Evolutionary conservation across 2,113 vertebrate genomes (phyloP).

Genomic region (Arothron firmamentum): DNA sequence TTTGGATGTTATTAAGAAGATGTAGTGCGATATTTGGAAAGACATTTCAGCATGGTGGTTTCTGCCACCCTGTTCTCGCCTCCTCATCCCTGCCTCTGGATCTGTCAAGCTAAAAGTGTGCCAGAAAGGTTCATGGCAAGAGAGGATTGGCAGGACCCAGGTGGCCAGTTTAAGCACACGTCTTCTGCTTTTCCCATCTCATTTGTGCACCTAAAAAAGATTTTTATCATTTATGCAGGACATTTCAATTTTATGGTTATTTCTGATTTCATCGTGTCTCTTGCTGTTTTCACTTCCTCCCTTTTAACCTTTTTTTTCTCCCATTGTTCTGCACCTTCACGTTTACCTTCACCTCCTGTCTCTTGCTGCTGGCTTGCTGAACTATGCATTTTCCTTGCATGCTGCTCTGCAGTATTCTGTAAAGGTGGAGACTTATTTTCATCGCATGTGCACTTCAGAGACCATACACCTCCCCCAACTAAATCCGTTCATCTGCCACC

Average conservation of each 20-base stretch:
- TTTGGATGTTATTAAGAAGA: too few species aligned
- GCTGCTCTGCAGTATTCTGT: conserved; percentile 52
- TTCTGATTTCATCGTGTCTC: conserved; percentile 36
- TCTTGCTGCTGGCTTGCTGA: conserved; percentile 57
- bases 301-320: not conserved
- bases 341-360: conserved; percentile 34
- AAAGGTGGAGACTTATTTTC: conserved; percentile 51
- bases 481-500: conserved; percentile 37
- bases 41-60: too few species aligned
- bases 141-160: conserved; percentile 55
- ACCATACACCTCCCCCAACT: conserved; percentile 22
- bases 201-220: conserved; percentile 61
- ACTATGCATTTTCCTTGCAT: conserved; percentile 57
- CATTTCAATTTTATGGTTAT: conserved; percentile 2
- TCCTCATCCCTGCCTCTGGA: conserved; percentile 23
- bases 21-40: too few species aligned
- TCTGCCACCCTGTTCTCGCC: not conserved
- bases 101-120: conserved; percentile 24
- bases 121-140: conserved; percentile 18
- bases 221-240: conserved; percentile 35
- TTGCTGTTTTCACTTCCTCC: not conserved
- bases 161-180: conserved; percentile 45
- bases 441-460: conserved; percentile 44
- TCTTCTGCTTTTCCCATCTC: conserved; percentile 27
- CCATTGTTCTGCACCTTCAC: conserved; percentile 13